Base-by-base conservation (phyloP, 1,140 invertebrate species). In the Arctopsyche grandis region DNA sequence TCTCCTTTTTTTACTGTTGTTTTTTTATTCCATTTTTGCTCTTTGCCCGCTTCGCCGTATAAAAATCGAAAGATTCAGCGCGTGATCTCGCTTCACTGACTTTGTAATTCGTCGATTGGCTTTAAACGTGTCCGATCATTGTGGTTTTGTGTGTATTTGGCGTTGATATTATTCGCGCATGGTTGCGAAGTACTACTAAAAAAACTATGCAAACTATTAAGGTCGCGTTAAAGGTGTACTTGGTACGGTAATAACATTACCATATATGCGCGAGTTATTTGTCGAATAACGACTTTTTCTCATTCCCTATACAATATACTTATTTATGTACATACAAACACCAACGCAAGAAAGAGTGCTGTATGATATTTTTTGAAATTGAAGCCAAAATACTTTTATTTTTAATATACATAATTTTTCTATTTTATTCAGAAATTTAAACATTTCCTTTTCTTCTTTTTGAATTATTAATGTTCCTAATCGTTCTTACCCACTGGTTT, bases 161-260 rank as follows among this genome's bases (percentile, higher is more conserved):
- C 48, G 48, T 52, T 10, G 48, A 52, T 60, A 21, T 60, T 38
- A 21, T 60, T 29, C 21, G 63, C 21, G 14, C 63, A 26, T 66
- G 22, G 24, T 60, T 60, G 58, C 58, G 21, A 22, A 52, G 48
- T 52, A 16, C 56, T 19, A 19, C 16, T 21, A 21, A 21, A 60
- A n/a, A 60, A 60, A 60, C 56, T 60, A 60, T 60, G 56, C 56
- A 21, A 60, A 60, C 56, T 60, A 60, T 60, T 60, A 60, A 60
- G 56, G 56, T 60, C 56, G 56, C 16, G 16, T 16, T 19, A 21
- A 19, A 60, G 56, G 56, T 60, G 56, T 60, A 16, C 21, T 60
- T 7, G n/a, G 56, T 60, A 60, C n/a, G 56, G 56, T 16, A 60
- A 60, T 60, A 60, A 60, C 56, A 60, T 60, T 60, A 60, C 56